phyloP scores from a whole-genome alignment of 2,797 vertebrate species.

The Mustela erminea region DNA sequence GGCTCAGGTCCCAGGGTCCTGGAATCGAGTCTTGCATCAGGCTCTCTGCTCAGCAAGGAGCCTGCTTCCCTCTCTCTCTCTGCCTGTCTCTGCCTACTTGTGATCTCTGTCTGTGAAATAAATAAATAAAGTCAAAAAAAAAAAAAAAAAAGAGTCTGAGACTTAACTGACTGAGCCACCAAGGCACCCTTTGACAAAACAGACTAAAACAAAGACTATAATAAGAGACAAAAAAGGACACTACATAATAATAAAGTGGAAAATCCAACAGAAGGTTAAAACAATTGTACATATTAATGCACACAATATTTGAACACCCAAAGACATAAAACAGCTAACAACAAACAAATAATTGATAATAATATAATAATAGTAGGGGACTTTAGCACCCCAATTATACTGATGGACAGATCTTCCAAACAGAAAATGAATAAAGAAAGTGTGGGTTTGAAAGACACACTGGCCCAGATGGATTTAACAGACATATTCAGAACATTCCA shows the following conservation, averaged over 20 bases:
- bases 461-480: background rate
- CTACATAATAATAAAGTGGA: background rate
- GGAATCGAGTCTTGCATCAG: too few relatives aligned
- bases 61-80: too few relatives aligned
- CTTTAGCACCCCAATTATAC: background rate
- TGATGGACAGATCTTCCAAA: background rate
- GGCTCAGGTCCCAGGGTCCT: too few relatives aligned
- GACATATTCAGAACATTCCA: background rate
- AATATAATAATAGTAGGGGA: background rate
- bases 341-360: background rate
- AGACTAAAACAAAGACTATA: background rate
- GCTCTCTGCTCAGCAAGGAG: too few relatives aligned
- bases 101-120: too few relatives aligned
- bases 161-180: background rate
- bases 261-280: background rate
- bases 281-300: background rate
- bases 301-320: background rate
- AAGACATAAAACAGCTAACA: background rate
- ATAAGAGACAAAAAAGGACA: background rate
- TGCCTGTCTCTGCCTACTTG: too few relatives aligned
- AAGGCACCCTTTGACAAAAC: background rate
- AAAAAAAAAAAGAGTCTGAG: background rate
- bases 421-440: background rate
- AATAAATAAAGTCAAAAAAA: too few relatives aligned
- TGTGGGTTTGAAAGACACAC: background rate